Conservation (phyloP, 2,888 invertebrate genomes). For the Nomada lathburiana region DNA sequence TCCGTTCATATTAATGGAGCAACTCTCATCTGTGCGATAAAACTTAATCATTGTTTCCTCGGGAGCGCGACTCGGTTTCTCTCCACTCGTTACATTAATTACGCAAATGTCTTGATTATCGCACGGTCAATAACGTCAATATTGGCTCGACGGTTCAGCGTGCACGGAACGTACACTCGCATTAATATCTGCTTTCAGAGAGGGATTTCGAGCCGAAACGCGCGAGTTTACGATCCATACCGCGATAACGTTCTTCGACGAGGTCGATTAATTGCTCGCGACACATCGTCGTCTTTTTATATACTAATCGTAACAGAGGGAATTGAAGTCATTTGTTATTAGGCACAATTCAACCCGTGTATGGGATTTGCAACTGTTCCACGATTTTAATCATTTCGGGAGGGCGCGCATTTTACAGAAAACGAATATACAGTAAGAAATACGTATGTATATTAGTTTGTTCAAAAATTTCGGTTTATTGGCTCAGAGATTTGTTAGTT, state of each 20-base stretch:
- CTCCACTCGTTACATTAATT: conserved; percentile 55
- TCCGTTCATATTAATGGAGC: conserved; percentile 27
- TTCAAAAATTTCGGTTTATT: no score
- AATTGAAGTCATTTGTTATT: background rate
- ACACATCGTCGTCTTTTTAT: conserved; percentile 7
- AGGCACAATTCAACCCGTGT: no score
- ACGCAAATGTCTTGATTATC: conserved; percentile 63
- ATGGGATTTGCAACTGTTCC: no score
- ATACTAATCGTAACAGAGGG: background rate
- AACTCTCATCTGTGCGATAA: conserved; percentile 27
- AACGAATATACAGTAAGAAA: no score
- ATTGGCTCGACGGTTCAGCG: conserved; percentile 47
- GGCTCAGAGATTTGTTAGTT: no score
- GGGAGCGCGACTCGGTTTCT: conserved; percentile 13
- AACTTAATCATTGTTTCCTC: conserved; percentile 49
- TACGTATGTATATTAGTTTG: no score
- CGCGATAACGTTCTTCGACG: conserved; percentile 12
- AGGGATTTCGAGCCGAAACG: conserved; percentile 34
- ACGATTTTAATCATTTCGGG: no score
- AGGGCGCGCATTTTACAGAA: no score
- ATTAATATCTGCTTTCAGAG: conserved; percentile 44
- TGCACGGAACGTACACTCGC: conserved; percentile 21
- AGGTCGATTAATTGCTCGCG: conserved; percentile 3
- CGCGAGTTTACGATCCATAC: conserved; percentile 3
- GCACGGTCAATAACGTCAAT: conserved; percentile 53